Base-by-base conservation (phyloP, 2,113 vertebrate species). In the Gadus macrocephalus region DNA sequence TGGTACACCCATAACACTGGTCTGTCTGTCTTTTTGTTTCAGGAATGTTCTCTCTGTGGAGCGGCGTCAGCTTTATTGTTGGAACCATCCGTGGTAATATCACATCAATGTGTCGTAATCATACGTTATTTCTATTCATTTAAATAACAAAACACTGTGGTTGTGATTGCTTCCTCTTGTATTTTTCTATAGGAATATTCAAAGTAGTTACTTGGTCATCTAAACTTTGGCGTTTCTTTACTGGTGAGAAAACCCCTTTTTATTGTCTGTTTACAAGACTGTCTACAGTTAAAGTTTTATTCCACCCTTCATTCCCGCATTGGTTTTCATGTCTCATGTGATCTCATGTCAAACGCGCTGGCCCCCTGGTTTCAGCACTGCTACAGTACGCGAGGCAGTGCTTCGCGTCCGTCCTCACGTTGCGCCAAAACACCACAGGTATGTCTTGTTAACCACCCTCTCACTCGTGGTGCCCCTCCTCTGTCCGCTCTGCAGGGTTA, bases 1-100 rank as follows among this genome's bases (percentile, higher is more conserved):
- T 49, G 42, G 42, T 9, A 49, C 12, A 9, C 42, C 12, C 42
- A 49, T 11, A 49, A 12, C 42, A 49, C 42, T 49, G 42, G 42
- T 49, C 42, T 49, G 3, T n/a, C 27, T 17, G 3, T 53, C 12
- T 67, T 3, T 53, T 25, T 74, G 15, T 67, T 69, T 3, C 69
- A 89, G 88, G 87, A 76, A 66, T 90, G 66, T 83, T 86, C 8
- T 42, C 84, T 70, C 78, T 90, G 1, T 91, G 90, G 88, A 53
- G 83, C 75, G 89, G 87, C 84, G 78, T 90, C 63, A 67, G 84
- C 76, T 78, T 53, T n/a, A 69, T 91, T 0, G 69, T 90, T n/a
- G 73, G 85, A 67, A 86, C 87, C 27, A n/a, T 91, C 20, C 81
- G 78, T 7, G 86, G 88, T 91, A 83, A 1, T 49, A 12, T 7